Evolutionary conservation across 2,888 invertebrate genomes (phyloP), one percentile per base, ranked within the genome.

Genomic region (Sarcophaga subvicina): DNA sequence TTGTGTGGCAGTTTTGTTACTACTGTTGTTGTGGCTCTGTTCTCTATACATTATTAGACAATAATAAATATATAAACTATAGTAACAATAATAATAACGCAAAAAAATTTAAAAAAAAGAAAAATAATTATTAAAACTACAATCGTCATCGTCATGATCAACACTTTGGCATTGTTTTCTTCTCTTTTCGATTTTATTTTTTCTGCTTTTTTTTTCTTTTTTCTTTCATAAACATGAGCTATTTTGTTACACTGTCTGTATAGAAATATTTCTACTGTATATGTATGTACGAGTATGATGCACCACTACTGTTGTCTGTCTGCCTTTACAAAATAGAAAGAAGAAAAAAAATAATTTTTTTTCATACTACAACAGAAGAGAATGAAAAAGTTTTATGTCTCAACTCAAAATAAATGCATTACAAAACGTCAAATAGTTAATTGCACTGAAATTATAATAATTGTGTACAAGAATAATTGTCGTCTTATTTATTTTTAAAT

Each of bases 371-470:
- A 54, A 54, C 17, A 14, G 14, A 54, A 54, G 17, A 54, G 54
- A 14, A 79, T 63, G 76, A 25, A 84, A 84, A 80, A 84, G 60
- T 77, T 83, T 75, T 80, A 84, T 81, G 78, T 78, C 80, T 80
- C 85, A 83, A 83, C 76, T 85, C n/a, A 78, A 84, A 78, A 86
- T 83, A 82, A 87, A 87, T 87, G 85, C 85, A 88, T 86, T 84
- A 82, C 85, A 81, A 88, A 88, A 88, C 89, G 89, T 88, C 89
- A 88, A 89, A 88, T 86, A 88, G 84, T 88, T 88, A 89, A 89
- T 89, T 89, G 88, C 88, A 88, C 86, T 87, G 86, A 89, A 89
- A 87, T 87, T 87, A 84, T 84, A 84, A 87, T 87, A 87, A 87
- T 87, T 87, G 84, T 87, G 54, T 82, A 84, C 79, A 87, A 84